Conservation (phyloP, 1,140 invertebrate genomes). For the Pseudomyrmex flavicornis region DNA sequence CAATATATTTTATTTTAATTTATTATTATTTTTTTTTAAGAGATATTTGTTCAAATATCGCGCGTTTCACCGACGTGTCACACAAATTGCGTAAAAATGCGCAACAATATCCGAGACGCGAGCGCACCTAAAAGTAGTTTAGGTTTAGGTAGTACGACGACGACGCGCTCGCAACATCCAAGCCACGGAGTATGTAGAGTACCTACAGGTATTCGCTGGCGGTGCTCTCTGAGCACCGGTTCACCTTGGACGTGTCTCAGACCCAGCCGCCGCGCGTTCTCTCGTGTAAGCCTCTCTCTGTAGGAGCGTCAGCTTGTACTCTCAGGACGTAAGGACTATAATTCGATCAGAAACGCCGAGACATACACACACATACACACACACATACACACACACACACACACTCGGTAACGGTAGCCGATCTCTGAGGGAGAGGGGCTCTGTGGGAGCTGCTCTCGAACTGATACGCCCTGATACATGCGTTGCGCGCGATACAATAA, state of each 20-base stretch:
- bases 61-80: not conserved
- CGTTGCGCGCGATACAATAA: constrained; percentile 15
- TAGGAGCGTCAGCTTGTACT: constrained; percentile 58
- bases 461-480: constrained; percentile 2
- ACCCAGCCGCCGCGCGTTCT: constrained; percentile 46
- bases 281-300: constrained; percentile 57
- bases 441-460: constrained; percentile 16
- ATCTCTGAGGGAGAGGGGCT: constrained; percentile 18
- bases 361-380: not conserved
- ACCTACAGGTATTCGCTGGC: constrained; percentile 71
- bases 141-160: constrained; percentile 37
- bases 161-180: constrained; percentile 37
- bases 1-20: no score
- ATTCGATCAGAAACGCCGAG: constrained; percentile 53
- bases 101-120: constrained; percentile 19
- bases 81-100: constrained; percentile 23
- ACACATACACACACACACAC: not conserved
- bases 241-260: constrained; percentile 82
- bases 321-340: constrained; percentile 56
- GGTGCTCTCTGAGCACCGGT: constrained; percentile 78
- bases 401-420: constrained; percentile 53
- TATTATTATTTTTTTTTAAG: not conserved
- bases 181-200: constrained; percentile 67
- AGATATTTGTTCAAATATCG: not conserved
- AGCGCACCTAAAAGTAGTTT: constrained; percentile 41